Percentiles rank a stretch among this genome's conserved stretches.
Conservation (phyloP, 2,888 invertebrate species). For the Pediacus dermestoides region DNA sequence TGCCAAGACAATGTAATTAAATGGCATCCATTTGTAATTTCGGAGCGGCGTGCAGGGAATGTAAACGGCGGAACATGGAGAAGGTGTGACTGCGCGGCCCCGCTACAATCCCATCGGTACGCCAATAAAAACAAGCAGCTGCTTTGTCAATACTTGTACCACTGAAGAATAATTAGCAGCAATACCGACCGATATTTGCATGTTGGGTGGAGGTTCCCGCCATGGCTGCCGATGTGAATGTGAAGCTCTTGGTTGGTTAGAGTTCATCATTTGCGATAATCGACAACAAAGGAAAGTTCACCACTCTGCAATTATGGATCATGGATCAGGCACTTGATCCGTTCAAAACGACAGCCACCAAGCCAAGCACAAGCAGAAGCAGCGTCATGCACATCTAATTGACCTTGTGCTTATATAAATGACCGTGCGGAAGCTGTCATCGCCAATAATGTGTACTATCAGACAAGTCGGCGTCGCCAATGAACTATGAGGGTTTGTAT, state of each 20-base stretch:
- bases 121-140: constrained; percentile 49
- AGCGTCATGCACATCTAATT: constrained; percentile 47
- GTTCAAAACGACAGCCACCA: constrained; percentile 13
- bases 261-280: too few relatives aligned
- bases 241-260: too few relatives aligned
- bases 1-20: constrained; percentile 53
- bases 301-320: too few relatives aligned
- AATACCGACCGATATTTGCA: constrained; percentile 41
- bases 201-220: constrained; percentile 29
- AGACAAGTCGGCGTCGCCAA: constrained; percentile 45
- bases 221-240: too few relatives aligned
- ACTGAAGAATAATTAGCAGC: constrained; percentile 46
- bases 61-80: constrained; percentile 50
- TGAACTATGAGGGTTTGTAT: constrained; percentile 47
- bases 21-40: constrained; percentile 53
- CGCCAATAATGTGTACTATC: constrained; percentile 49
- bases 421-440: constrained; percentile 48
- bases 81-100: constrained; percentile 49
- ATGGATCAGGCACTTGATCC: constrained; percentile 3
- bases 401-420: constrained; percentile 51
- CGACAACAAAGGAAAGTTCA: too few relatives aligned
- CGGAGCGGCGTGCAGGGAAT: constrained; percentile 49
- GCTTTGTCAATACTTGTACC: constrained; percentile 46
- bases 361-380: constrained; percentile 31
- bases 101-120: constrained; percentile 45